Base-by-base conservation (phyloP, 2,113 vertebrate genomes). In the Etia nguti region DNA sequence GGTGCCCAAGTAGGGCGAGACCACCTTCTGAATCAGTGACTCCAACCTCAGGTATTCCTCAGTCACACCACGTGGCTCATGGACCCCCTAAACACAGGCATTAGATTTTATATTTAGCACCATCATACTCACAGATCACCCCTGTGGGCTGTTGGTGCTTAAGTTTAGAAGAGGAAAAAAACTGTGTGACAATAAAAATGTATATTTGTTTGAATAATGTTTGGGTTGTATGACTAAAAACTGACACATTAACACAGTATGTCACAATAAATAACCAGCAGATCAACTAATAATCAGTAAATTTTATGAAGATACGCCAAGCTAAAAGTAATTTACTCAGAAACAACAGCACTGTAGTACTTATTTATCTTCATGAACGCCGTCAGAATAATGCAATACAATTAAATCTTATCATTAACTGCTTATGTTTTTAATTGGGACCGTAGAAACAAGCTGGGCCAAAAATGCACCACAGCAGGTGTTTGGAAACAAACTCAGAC, bases 21-120 rank as follows among this genome's bases (percentile, higher is more conserved):
- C 98, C 4, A 99, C 98, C 87, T 98, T 99, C 96, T 98, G 98
- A 89, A 99, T 93, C 82, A 99, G 94, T 1, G 97, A 95, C 95
- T 99, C 99, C 82, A 99, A 94, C 86, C 97, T 97, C 92, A 99
- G 88, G 91, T 99, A 99, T 85, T 99, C 98, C 86, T 99, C 98
- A 4, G 97, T 97, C 80, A 98, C 97, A 1, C 98, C 98, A 62
- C 97, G 95, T 0, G 94, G 81, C 81, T 96, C 96, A 41, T 96
- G 96, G 79, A 96, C 96, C 50, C 96, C 96, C 96, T 96, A 48
- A 34, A 80, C 36, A 75, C 52, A 41, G n/a, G 4, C 41, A 65
- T 48, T 8, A 18, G 1, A 48, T 5, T 26, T 0, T 15, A 2
- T 43, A 68, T 38, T 68, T 38, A 8, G 29, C 16, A 81, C 13